Conservation (phyloP, 2,113 vertebrate species). For the Ellobius talpinus region DNA sequence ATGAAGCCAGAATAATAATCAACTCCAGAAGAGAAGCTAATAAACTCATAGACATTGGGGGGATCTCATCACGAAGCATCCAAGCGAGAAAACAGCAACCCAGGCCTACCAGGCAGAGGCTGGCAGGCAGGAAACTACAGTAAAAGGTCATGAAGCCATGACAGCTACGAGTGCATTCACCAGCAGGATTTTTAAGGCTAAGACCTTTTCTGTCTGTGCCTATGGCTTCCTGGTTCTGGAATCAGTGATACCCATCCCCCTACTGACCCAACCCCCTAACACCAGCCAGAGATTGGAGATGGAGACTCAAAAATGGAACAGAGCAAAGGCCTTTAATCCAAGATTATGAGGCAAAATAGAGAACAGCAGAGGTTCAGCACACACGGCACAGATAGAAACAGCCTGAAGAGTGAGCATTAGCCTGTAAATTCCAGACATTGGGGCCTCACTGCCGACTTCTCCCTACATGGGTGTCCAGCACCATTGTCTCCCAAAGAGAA, state of each 20-base stretch:
- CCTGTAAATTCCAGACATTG: not conserved
- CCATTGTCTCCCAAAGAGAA: not conserved
- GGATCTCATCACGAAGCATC: conserved; percentile 7
- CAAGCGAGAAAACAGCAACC: not conserved
- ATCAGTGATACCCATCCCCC: not conserved
- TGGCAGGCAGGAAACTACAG: not conserved
- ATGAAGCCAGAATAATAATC: conserved; percentile 15
- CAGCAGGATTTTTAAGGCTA: not conserved
- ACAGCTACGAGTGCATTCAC: not conserved
- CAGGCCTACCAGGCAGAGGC: not conserved
- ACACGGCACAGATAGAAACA: not conserved
- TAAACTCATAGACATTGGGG: not conserved
- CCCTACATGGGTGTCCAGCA: not conserved
- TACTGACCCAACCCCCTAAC: not conserved
- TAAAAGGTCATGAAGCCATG: not conserved
- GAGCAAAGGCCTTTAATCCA: not conserved
- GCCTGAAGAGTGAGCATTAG: not conserved
- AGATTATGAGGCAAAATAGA: not conserved
- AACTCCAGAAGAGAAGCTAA: conserved; percentile 24
- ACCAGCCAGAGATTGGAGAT: not conserved
- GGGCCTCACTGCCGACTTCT: not conserved
- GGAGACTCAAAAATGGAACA: not conserved
- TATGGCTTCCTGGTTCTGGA: not conserved
- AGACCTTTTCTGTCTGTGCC: not conserved
- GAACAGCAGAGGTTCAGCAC: not conserved